These are phyloP conservation scores for Prochilodus magdalenae DNA, from an alignment of 2,113 vertebrate species.

Conservation along the genomic window DNA sequence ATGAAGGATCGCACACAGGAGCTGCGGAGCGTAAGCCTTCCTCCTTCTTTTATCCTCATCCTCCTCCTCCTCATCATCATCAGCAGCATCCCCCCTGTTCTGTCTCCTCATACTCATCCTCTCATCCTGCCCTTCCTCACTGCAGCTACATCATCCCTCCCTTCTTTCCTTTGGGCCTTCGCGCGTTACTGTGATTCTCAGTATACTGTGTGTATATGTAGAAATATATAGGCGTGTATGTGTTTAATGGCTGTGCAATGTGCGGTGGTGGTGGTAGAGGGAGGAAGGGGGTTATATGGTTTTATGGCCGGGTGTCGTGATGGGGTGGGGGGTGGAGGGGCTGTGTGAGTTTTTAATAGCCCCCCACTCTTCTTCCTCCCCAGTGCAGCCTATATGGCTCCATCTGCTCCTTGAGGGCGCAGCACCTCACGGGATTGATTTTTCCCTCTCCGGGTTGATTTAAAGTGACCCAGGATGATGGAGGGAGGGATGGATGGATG, in stretches of 20 bases:
- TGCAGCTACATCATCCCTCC: not conserved
- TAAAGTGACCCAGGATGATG: slow-evolving; percentile 1
- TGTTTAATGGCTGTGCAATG: not conserved
- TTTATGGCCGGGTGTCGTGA: not conserved
- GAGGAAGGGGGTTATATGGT: no score
- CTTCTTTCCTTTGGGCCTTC: not conserved
- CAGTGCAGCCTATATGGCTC: not conserved
- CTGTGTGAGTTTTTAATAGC: not conserved
- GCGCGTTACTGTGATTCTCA: no score
- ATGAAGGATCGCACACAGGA: slow-evolving; percentile 73
- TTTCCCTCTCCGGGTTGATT: not conserved
- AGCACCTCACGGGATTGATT: not conserved
- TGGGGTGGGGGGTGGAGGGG: no score
- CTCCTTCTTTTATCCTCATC: slow-evolving; percentile 43
- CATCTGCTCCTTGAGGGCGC: not conserved
- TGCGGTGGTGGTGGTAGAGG: no score
- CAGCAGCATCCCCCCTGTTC: not conserved
- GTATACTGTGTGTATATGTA: not conserved
- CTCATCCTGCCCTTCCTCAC: not conserved
- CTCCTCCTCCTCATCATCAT: slow-evolving; percentile 42
- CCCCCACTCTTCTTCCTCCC: not conserved
- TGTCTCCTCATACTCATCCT: no score
- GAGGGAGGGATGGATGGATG: not conserved
- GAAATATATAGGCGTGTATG: not conserved
- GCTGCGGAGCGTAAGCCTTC: slow-evolving; percentile 70